phyloP scores from a whole-genome alignment of 2,888 invertebrate species.

The Smittia aterrima region DNA sequence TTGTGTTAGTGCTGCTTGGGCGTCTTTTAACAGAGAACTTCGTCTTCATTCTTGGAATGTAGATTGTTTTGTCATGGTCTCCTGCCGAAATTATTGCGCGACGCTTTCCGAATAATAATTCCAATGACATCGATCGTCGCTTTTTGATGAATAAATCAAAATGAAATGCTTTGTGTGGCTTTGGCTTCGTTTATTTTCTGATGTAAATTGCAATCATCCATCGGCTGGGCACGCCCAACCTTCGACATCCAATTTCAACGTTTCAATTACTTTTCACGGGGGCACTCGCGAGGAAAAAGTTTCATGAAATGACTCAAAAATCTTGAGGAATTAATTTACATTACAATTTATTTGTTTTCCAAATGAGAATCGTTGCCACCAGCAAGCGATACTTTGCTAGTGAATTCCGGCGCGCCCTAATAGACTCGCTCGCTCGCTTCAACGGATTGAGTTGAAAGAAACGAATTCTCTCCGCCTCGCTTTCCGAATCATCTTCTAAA shows the following conservation, averaged over 20 bases:
- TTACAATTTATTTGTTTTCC: conserved; percentile 1
- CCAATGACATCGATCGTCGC: conserved; percentile 2
- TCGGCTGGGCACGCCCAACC: neutral
- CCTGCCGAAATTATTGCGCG: neutral
- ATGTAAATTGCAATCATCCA: conserved; percentile 19
- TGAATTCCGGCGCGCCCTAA: neutral
- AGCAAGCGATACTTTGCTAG: neutral
- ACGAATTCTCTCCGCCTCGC: neutral
- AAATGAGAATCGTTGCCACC: neutral
- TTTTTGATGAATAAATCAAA: conserved; percentile 10
- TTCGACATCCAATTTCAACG: neutral
- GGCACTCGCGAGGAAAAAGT: neutral
- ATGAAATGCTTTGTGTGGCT: conserved; percentile 1
- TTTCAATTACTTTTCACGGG: conserved; percentile 18
- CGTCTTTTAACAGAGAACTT: neutral
- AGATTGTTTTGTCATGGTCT: neutral
- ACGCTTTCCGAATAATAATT: neutral
- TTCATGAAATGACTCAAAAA: neutral
- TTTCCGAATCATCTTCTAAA: neutral
- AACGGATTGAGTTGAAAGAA: neutral
- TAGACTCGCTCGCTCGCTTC: neutral
- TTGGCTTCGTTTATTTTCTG: conserved; percentile 5
- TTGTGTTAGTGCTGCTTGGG: neutral
- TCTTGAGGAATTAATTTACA: conserved; percentile 1
- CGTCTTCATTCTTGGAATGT: neutral